Evolutionary conservation across 1,140 invertebrate species (phyloP).

Genomic region (Cyclargus thomasi): DNA sequence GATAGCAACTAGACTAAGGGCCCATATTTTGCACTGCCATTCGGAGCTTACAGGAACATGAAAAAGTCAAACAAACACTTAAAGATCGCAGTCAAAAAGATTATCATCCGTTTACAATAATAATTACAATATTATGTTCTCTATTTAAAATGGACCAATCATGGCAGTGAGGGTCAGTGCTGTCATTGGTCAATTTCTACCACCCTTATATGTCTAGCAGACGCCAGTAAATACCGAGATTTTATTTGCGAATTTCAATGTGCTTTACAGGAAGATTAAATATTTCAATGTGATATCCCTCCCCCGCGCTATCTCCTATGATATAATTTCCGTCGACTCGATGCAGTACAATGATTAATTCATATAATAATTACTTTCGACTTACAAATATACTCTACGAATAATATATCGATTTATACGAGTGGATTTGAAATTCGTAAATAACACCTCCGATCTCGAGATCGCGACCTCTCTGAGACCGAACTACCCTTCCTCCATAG

Average conservation of each 20-base stretch:
- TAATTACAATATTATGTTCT: conserved; percentile 48
- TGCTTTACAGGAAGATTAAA: conserved; percentile 21
- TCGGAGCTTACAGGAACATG: not conserved
- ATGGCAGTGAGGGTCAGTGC: conserved; percentile 69
- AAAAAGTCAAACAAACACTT: conserved; percentile 7
- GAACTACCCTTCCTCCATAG: conserved; percentile 62
- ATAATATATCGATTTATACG: conserved; percentile 23
- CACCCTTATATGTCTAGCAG: conserved; percentile 70
- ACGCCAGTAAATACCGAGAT: conserved; percentile 61
- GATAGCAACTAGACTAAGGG: no score
- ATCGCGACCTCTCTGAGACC: conserved; percentile 60
- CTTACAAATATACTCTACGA: conserved; percentile 22
- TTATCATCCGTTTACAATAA: conserved; percentile 24
- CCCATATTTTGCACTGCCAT: not conserved
- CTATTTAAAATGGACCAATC: conserved; percentile 71
- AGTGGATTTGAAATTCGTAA: conserved; percentile 42
- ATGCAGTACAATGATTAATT: conserved; percentile 22
- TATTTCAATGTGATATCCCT: conserved; percentile 18
- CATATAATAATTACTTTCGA: conserved; percentile 19
- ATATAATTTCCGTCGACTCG: conserved; percentile 22
- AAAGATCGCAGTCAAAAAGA: conserved; percentile 17
- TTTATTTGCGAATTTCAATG: conserved; percentile 57
- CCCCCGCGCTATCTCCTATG: conserved; percentile 14
- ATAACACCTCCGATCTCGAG: conserved; percentile 65
- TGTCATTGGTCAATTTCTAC: conserved; percentile 70